Percentiles rank a stretch among this genome's conserved stretches.
Conservation (phyloP, 1,140 invertebrate species). For the Hestina assimilis region DNA sequence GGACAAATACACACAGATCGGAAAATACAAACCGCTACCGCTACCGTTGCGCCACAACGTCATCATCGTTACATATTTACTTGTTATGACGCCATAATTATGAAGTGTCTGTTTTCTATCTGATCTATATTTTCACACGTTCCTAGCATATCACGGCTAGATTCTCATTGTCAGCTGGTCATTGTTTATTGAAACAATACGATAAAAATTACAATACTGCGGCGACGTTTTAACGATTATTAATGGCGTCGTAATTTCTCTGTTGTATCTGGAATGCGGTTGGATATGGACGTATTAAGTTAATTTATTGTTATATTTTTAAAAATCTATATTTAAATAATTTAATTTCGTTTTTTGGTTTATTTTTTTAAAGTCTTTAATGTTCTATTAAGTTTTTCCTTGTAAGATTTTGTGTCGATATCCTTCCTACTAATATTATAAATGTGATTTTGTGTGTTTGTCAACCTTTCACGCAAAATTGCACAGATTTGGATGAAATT, state of each 20-base stretch:
- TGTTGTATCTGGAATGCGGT: conserved; percentile 25
- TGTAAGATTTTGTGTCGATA: too few relatives aligned
- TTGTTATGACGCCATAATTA: not conserved
- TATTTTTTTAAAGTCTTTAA: not conserved
- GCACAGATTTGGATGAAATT: too few relatives aligned
- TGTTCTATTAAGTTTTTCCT: too few relatives aligned
- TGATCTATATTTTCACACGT: conserved; percentile 53
- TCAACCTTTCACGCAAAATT: too few relatives aligned
- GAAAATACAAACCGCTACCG: too few relatives aligned
- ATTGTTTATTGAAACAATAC: conserved; percentile 76
- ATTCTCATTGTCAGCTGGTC: conserved; percentile 54
- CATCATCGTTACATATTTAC: too few relatives aligned
- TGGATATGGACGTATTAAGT: conserved; percentile 13
- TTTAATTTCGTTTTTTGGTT: not conserved
- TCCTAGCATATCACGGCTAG: conserved; percentile 42
- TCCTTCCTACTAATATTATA: too few relatives aligned
- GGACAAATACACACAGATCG: too few relatives aligned
- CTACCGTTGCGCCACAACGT: too few relatives aligned
- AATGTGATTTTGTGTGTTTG: too few relatives aligned
- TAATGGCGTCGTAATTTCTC: conserved; percentile 43
- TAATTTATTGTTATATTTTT: conserved; percentile 35
- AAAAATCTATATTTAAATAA: conserved; percentile 3
- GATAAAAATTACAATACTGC: conserved; percentile 62
- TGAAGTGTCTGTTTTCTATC: conserved; percentile 1
- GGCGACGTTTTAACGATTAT: conserved; percentile 66